Base-by-base conservation (phyloP, 2,113 vertebrate genomes). In the Pituophis catenifer region DNA sequence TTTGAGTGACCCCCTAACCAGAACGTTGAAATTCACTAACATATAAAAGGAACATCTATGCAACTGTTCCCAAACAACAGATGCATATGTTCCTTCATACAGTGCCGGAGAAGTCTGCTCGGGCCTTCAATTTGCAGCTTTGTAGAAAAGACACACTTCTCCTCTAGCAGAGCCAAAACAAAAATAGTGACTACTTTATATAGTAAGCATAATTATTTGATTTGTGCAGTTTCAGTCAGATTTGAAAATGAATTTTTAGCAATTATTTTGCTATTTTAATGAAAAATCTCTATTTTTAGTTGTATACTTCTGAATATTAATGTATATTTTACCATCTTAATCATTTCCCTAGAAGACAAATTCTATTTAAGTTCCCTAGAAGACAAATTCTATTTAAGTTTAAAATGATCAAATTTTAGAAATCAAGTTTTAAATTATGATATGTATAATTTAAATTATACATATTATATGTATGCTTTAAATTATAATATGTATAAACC, bases 341-440 rank as follows among this genome's bases (percentile, higher is more conserved):
- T 48, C 24, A 9, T 70, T 91, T 92, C 17, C 94, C 86, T n/a
- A 0, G 1, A 70, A 91, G 91, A 91, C 81, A 89, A 54, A 93
- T 94, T 92, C 13, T 54, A 90, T 53, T 94, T 53, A 50, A 87
- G 21, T 91, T 92, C 17, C 94, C 86, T n/a, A 0, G 1, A 70
- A 91, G 91, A 91, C 81, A 89, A 54, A 93, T 94, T 92, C 13
- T 54, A 90, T 53, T 94, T 53, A 50, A 44, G 48, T 70, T 94
- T 86, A 33, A 90, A 89, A 92, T 38, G 29, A 1, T 10, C 5
- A 26, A 75, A 88, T 65, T 89, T 24, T 92, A 53, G 75, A 8
- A 93, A 88, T 54, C 92, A 57, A 33, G 88, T 11, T 92, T 70
- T 33, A 12, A 70, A 52, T 4, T 10, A 38, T 50, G 87, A 52